Evolutionary conservation across 1,140 invertebrate species (phyloP).

Genomic region (Heliothis subflexa): DNA sequence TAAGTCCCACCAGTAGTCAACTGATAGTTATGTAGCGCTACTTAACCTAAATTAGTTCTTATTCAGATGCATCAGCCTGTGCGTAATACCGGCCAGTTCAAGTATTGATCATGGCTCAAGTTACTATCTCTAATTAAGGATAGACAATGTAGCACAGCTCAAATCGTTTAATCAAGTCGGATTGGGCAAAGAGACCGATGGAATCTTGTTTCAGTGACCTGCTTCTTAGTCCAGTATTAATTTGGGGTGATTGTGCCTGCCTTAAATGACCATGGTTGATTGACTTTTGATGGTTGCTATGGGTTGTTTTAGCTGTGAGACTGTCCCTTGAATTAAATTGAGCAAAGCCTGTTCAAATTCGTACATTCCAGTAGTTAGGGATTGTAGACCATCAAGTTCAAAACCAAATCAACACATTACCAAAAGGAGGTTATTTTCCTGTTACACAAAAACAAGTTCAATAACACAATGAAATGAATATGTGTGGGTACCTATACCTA

Average conservation of each 20-base stretch:
- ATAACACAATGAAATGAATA: no score
- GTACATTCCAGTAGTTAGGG: no score
- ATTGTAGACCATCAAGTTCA: no score
- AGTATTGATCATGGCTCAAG: conserved; percentile 54
- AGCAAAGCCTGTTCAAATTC: no score
- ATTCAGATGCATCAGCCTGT: conserved; percentile 16
- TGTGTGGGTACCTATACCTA: no score
- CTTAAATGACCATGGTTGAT: background rate
- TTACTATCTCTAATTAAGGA: conserved; percentile 65
- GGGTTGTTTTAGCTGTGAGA: no score
- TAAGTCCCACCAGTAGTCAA: background rate
- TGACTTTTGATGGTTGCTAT: background rate
- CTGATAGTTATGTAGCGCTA: background rate
- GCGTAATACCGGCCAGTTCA: conserved; percentile 12
- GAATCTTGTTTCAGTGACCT: conserved; percentile 32
- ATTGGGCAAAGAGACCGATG: conserved; percentile 57
- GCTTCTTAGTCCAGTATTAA: background rate
- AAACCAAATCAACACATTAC: no score
- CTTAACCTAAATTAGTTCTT: conserved; percentile 32
- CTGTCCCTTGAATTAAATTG: no score
- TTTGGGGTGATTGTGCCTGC: background rate
- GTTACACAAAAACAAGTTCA: no score
- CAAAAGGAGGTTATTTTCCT: no score
- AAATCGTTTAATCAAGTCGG: conserved; percentile 55
- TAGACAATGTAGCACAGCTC: conserved; percentile 49